Evolutionary conservation across 2,113 vertebrate species (phyloP).

Genomic region (Ptilonorhynchus violaceus): DNA sequence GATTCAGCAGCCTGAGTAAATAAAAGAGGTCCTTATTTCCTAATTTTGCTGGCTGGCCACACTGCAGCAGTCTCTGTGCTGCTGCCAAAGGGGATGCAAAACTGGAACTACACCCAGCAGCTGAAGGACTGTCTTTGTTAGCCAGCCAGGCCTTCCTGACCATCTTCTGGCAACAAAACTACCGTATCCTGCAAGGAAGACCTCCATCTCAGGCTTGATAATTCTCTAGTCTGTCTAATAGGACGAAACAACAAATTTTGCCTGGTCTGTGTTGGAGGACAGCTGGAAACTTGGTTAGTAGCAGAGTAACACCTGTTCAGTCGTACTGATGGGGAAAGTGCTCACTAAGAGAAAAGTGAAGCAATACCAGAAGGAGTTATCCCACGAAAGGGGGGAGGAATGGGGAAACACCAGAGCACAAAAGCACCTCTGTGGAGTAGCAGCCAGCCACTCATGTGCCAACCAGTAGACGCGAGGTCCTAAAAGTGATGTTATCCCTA

Average conservation of each 20-base stretch:
- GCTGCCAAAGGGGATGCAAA: slow-evolving; percentile 98
- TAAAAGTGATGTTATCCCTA: slow-evolving; percentile 38
- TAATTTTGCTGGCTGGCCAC: slow-evolving; percentile 91
- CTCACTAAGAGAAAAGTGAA: slow-evolving; percentile 68
- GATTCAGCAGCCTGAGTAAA: slow-evolving; percentile 99
- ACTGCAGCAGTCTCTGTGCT: slow-evolving; percentile 91
- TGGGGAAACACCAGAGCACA: slow-evolving; percentile 52
- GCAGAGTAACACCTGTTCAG: slow-evolving; percentile 82
- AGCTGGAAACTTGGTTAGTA: slow-evolving; percentile 84
- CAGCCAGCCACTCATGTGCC: slow-evolving; percentile 36
- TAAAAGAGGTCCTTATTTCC: slow-evolving; percentile 99
- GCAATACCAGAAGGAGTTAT: slow-evolving; percentile 69
- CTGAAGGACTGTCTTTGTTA: slow-evolving; percentile 99
- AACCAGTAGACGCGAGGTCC: slow-evolving; percentile 26
- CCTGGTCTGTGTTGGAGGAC: slow-evolving; percentile 74
- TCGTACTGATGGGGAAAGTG: slow-evolving; percentile 76
- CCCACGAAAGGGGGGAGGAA: background rate
- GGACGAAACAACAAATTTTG: slow-evolving; percentile 82
- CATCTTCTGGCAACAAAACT: slow-evolving; percentile 91
- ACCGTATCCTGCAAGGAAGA: slow-evolving; percentile 90
- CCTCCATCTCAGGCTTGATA: slow-evolving; percentile 89
- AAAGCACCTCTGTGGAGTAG: slow-evolving; percentile 66
- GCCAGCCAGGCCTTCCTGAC: slow-evolving; percentile 95
- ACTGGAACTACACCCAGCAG: slow-evolving; percentile 96
- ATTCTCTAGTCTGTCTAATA: slow-evolving; percentile 78